Evolutionary conservation across 2,797 vertebrate genomes (phyloP), one percentile per base, ranked within the genome.

Genomic region (Semotilus atromaculatus): DNA sequence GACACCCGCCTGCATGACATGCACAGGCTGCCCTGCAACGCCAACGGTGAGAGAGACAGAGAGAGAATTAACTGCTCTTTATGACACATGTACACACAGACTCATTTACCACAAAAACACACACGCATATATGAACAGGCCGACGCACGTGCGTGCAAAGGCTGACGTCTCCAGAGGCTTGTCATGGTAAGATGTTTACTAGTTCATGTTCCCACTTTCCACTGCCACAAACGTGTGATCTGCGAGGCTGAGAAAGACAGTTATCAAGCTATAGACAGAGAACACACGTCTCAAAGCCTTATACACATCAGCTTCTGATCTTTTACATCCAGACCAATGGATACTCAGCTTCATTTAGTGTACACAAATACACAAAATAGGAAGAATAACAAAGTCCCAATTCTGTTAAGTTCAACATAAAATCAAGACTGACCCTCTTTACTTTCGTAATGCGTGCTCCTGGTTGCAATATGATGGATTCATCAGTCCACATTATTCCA

Each of bases 1-100:
- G 95, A 96, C 93, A 96, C 95, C 88, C 91, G 94, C 84, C 92
- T 96, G 86, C 94, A 96, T 48, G 95, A 96, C 91, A 94, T 96
- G 92, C 94, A 94, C 90, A 94, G 94, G 83, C 92, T 94, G 84
- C 91, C 94, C 88, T 95, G 93, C 91, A 95, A 94, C 67, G 93
- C 94, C 87, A 95, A 94, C 87, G 93, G 95, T 96, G 92, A 95
- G 95, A 18, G 58, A 83, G 29, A 36, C 40, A 40, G n/a, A 67
- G 31, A 51, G 45, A 67, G 43, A 40, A 38, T 26, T 21, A 53
- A 38, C 45, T 70, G 64, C 18, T 34, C 53, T 68, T 79, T 64
- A 51, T 71, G 51, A 60, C 8, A 66, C 48, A 68, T 23, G 34
- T 11, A 66, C 79, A 72, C 78, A 82, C 19, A 67, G 36, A 83